Evolutionary conservation across 1,140 invertebrate genomes (phyloP), one percentile per base, ranked within the genome.

Genomic region (Oncopodura yosiiana): DNA sequence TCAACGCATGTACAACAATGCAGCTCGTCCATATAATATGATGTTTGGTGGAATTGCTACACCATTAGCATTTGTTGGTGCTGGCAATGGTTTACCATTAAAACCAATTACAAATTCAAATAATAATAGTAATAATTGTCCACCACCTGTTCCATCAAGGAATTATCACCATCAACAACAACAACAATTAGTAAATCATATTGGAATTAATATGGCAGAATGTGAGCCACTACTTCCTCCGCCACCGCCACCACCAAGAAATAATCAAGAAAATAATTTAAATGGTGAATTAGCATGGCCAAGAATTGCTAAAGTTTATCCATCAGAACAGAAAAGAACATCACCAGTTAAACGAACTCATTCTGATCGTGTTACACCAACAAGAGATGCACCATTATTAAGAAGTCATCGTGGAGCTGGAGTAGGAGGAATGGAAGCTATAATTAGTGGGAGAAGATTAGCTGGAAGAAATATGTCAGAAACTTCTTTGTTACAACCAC

Each of bases 41-140:
- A 75, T 80, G 58, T 81, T 80, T 60, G 79, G 81, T 3, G 81
- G 81, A 21, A 80, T 83, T 3, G 77, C 81, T 4, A 82, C 81
- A 9, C 81, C 81, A 0, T 67, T 83, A 18, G 79, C 79, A 0
- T 76, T 81, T 67, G 68, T 83, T 18, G 49, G 49, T 26, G n/a
- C n/a, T n/a, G n/a, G n/a, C n/a, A n/a, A n/a, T n/a, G n/a, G n/a
- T n/a, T n/a, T n/a, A n/a, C 43, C 62, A 58, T 26, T 64, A 58
- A 46, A 56, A 49, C 21, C 79, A 79, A 60, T 78, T 77, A 54
- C 72, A 74, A 0, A 57, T 23, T 65, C 14, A 67, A 69, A 36
- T 67, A 65, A 53, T 32, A 67, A 65, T 48, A 27, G 30, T 19
- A 55, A 52, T 45, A 57, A 64, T 16, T 41, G 54, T 32, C 56